Base-by-base conservation (phyloP, 2,888 invertebrate species). In the Polydrusus tereticollis region DNA sequence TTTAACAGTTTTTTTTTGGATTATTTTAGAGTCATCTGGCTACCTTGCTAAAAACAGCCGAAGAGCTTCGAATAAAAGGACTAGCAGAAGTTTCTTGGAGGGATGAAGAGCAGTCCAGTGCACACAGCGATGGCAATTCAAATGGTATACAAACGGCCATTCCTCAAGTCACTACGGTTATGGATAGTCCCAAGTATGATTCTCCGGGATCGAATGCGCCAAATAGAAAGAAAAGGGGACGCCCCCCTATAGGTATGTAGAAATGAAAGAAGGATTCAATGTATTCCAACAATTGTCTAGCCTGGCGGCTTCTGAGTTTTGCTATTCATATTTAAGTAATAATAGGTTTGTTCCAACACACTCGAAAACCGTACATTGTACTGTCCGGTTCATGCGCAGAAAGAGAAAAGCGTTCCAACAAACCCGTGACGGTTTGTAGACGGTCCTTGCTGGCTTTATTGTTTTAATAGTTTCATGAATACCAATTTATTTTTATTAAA, bases 21-120 rank as follows among this genome's bases (percentile, higher is more conserved):
- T 33, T 60, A 20, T 66, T 87, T 18, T 87, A 96, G 95, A 93
- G 94, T 73, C 94, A 95, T 83, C 86, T 97, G 78, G 93, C 95
- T 21, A 94, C 95, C 20, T 87, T 97, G 72, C 86, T 97, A 80
- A 96, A 96, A 87, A 96, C 96, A 63, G 97, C 97, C 0, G 96
- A 97, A 85, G 95, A 96, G 84, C 88, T 97, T 20, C 91, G 94
- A 83, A 95, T 97, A 81, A 97, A 97, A 86, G 97, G 96, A 0
- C 87, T 96, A 63, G 95, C 96, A 58, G 95, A 96, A 84, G 94
- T 96, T 12, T 93, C 95, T 77, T 95, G 95, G 93, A 91, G 92
- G 78, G 91, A 92, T 62, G 89, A 89, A 72, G 87, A 87, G 23
- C 82, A 80, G 23, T 41, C 69, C 6, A 66, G 59, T 18, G 73